phyloP scores from a whole-genome alignment of 2,888 invertebrate species.

The Resseliella maxima region DNA sequence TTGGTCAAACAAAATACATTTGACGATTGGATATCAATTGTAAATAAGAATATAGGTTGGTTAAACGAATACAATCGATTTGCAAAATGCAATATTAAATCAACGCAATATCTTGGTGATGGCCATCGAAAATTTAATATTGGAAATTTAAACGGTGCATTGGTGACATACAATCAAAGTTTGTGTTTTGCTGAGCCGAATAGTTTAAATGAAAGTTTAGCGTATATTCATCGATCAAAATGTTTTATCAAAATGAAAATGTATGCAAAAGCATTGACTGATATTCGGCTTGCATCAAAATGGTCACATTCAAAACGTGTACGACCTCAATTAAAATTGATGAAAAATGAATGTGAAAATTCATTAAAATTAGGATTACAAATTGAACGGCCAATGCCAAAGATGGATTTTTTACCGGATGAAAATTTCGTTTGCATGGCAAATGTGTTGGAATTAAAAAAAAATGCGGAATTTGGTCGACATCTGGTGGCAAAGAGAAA shows the following conservation, averaged over 20 bases:
- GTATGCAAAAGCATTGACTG: not conserved
- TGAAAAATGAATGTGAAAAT: not conserved
- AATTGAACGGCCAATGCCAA: not conserved
- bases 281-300: not conserved
- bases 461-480: conserved; percentile 12
- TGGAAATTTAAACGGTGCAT: not conserved
- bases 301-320: not conserved
- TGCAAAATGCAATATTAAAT: not conserved
- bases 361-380: not conserved
- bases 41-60: too few relatives aligned
- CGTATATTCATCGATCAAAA: not conserved
- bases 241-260: not conserved
- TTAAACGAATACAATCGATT: not conserved
- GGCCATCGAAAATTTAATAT: not conserved
- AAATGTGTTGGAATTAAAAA: not conserved
- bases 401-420: not conserved
- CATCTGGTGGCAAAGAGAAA: not conserved
- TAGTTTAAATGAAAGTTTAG: not conserved
- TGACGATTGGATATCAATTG: too few relatives aligned
- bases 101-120: not conserved
- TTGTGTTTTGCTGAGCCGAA: not conserved
- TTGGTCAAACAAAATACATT: too few relatives aligned
- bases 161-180: not conserved
- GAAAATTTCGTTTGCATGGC: not conserved
- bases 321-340: not conserved